A percentile compares a stretch with the other conserved stretches of the same genome.
Conservation (phyloP, 2,888 invertebrate species). For the Acrobasis suavella region DNA sequence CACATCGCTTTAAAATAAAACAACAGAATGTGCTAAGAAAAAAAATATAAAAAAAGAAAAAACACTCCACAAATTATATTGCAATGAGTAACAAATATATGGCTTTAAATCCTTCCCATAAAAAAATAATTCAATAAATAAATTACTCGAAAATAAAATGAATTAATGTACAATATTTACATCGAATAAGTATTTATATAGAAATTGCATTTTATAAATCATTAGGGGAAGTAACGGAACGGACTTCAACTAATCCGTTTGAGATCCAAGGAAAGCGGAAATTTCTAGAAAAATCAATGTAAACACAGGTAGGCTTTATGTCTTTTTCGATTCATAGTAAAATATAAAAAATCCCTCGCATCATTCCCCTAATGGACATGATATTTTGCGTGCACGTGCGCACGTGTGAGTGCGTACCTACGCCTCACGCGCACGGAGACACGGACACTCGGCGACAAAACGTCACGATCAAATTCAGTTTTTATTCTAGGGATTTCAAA, state of each 20-base stretch:
- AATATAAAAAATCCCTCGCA: conserved; percentile 78
- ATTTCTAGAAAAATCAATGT: conserved; percentile 62
- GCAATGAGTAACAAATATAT: conserved; percentile 70
- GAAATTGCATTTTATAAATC: conserved; percentile 59
- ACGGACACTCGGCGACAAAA: too few relatives aligned
- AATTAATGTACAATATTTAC: conserved; percentile 81
- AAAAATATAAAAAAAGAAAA: conserved; percentile 45
- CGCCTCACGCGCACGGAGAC: conserved; percentile 35
- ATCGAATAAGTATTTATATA: conserved; percentile 69
- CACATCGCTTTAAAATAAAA: conserved; percentile 54
- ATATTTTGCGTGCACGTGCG: conserved; percentile 50
- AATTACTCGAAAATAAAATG: conserved; percentile 63
- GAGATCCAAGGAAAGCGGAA: conserved; percentile 68
- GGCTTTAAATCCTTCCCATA: conserved; percentile 63
- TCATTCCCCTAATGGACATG: conserved; percentile 79
- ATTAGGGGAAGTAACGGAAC: conserved; percentile 55
- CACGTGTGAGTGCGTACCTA: conserved; percentile 29
- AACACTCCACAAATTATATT: conserved; percentile 48
- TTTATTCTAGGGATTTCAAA: too few relatives aligned
- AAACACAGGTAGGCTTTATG: conserved; percentile 70
- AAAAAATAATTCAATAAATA: conserved; percentile 77
- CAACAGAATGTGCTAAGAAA: conserved; percentile 44
- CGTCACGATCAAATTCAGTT: too few relatives aligned
- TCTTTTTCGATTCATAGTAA: conserved; percentile 79
- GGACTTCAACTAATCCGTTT: conserved; percentile 43